These are phyloP conservation scores for Oceanites oceanicus DNA, from an alignment of 2,113 vertebrate species.

Conservation along the genomic window DNA sequence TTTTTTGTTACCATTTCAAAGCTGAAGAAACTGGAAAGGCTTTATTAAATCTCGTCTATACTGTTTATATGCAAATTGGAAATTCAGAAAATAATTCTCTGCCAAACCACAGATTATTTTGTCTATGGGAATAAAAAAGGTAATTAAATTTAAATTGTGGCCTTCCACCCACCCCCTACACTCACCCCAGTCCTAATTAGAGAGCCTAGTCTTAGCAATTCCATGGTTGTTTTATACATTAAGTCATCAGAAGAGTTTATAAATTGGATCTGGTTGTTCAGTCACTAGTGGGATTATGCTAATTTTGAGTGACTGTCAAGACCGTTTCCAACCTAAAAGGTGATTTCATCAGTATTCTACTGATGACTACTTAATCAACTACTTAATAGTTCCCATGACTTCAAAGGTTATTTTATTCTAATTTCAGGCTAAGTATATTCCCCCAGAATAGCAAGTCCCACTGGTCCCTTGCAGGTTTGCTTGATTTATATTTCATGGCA, in stretches of 20 bases:
- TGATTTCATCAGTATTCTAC: background rate
- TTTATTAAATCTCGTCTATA: background rate
- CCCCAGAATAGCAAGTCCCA: background rate
- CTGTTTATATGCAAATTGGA: background rate
- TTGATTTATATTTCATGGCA: background rate
- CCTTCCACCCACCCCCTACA: background rate
- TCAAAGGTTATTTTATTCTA: background rate
- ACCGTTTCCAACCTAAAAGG: background rate
- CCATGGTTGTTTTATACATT: background rate
- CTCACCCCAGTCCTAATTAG: background rate
- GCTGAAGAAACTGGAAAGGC: background rate
- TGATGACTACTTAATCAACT: background rate
- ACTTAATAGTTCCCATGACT: background rate
- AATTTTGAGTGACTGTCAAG: background rate
- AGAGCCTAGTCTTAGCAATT: background rate
- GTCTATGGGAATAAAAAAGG: background rate
- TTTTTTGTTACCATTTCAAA: background rate
- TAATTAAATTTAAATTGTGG: constrained; percentile 15
- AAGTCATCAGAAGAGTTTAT: background rate
- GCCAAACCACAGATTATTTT: background rate
- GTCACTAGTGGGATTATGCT: background rate
- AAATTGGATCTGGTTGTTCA: background rate
- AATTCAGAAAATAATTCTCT: background rate
- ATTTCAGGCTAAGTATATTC: background rate
- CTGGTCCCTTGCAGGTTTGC: background rate